A percentile compares a stretch with the other conserved stretches of the same genome.
These are phyloP conservation scores for Dinoponera quadriceps DNA, from an alignment of 1,140 invertebrate genomes.

Conservation along the genomic window DNA sequence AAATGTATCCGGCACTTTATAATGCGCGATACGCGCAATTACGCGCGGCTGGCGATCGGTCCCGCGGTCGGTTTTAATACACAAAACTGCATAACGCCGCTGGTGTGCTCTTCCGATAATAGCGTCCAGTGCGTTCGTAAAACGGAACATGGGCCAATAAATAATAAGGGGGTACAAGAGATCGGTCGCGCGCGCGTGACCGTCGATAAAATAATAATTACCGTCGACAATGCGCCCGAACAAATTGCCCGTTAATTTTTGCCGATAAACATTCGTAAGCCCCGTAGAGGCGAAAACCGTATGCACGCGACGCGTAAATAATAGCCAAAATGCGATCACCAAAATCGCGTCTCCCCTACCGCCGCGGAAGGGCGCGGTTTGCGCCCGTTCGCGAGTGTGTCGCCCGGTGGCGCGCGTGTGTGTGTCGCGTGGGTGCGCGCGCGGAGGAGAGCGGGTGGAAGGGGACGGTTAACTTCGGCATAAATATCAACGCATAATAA, in stretches of 20 bases:
- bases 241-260: slow-evolving; percentile 84
- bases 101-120: slow-evolving; percentile 53
- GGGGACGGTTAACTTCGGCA: slow-evolving; percentile 74
- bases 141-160: slow-evolving; percentile 67
- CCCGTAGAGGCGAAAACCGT: slow-evolving; percentile 74
- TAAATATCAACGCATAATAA: slow-evolving; percentile 84
- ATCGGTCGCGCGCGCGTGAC: slow-evolving; percentile 68
- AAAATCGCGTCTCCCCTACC: slow-evolving; percentile 51
- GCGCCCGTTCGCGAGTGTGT: not conserved
- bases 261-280: slow-evolving; percentile 82
- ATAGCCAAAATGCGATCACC: slow-evolving; percentile 79
- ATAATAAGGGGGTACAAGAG: slow-evolving; percentile 67
- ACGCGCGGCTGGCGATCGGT: slow-evolving; percentile 42
- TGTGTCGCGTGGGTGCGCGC: not conserved
- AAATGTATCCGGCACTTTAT: not conserved
- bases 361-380: slow-evolving; percentile 15
- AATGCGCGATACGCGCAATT: slow-evolving; percentile 32
- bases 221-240: slow-evolving; percentile 78
- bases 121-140: slow-evolving; percentile 39
- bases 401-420: not conserved
- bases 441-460: slow-evolving; percentile 58
- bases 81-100: slow-evolving; percentile 53
- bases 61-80: slow-evolving; percentile 53
- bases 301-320: slow-evolving; percentile 79
- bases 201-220: slow-evolving; percentile 83